These are phyloP conservation scores for Macrosteles quadrilineatus DNA, from an alignment of 1,140 invertebrate species.

Conservation along the genomic window DNA sequence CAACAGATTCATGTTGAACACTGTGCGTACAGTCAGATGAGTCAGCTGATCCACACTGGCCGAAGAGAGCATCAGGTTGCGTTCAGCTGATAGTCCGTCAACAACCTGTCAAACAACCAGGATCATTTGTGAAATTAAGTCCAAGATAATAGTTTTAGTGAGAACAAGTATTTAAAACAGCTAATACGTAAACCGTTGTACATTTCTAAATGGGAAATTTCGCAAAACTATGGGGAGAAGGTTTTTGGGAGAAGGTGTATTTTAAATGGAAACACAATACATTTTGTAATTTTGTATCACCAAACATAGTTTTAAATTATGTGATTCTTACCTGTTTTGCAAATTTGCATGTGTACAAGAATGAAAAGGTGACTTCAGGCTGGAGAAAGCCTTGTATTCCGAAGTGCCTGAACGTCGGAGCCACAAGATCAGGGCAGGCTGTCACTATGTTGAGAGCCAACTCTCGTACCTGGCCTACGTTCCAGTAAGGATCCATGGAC, in stretches of 20 bases:
- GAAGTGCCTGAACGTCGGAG: constrained; percentile 2
- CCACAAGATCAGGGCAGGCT: constrained; percentile 9
- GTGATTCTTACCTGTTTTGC: constrained; percentile 10
- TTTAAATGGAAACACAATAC: too few relatives aligned
- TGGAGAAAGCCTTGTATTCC: background rate
- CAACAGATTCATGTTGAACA: constrained; percentile 15
- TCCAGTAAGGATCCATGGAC: constrained; percentile 19
- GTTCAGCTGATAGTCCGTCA: background rate
- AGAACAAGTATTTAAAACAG: too few relatives aligned
- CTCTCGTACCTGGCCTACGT: background rate
- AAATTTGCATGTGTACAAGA: constrained; percentile 3
- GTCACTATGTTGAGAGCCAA: constrained; percentile 2
- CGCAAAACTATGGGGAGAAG: too few relatives aligned
- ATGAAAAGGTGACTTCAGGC: background rate
- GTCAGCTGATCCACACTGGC: background rate
- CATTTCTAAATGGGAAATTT: too few relatives aligned
- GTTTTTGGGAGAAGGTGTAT: too few relatives aligned
- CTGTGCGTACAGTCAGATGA: background rate
- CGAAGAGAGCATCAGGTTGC: background rate
- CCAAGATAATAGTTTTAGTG: too few relatives aligned
- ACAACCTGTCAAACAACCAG: background rate
- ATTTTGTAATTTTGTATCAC: too few relatives aligned
- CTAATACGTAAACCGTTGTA: too few relatives aligned
- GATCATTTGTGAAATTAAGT: too few relatives aligned
- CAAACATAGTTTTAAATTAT: too few relatives aligned